Percentiles rank a stretch among this genome's conserved stretches.
phyloP scores from a whole-genome alignment of 2,113 vertebrate genomes.

The Motacilla alba region DNA sequence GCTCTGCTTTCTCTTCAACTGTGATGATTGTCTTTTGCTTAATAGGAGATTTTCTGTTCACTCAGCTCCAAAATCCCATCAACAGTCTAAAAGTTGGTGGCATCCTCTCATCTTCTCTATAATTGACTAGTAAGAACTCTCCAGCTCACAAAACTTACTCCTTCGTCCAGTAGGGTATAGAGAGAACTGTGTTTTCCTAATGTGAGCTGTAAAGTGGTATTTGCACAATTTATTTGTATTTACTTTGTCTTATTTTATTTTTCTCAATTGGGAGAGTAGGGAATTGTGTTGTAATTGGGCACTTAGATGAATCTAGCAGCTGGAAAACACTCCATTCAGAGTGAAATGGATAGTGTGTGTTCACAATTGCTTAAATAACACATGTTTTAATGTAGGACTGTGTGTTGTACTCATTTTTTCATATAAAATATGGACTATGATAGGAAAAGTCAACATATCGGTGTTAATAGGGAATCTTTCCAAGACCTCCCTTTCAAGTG shows the following conservation, averaged over 20 bases:
- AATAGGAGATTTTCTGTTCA: neutral
- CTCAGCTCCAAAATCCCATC: neutral
- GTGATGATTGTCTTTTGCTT: neutral
- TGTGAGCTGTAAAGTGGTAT: neutral
- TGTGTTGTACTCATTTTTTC: neutral
- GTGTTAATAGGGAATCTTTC: constrained; percentile 35
- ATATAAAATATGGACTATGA: neutral
- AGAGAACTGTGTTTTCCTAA: neutral
- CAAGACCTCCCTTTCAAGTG: constrained; percentile 55
- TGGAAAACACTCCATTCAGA: neutral
- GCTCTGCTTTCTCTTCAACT: neutral
- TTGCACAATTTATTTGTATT: constrained; percentile 29
- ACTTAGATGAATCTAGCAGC: constrained; percentile 18
- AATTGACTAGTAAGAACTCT: neutral
- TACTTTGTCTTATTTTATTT: neutral
- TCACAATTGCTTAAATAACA: constrained; percentile 30
- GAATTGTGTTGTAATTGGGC: constrained; percentile 6
- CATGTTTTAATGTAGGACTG: constrained; percentile 26
- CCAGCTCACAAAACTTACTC: neutral
- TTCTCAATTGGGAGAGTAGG: neutral
- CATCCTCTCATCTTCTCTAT: neutral
- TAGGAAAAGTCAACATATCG: neutral
- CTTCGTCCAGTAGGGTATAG: neutral
- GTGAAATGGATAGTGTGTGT: neutral
- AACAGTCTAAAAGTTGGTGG: neutral